Base-by-base conservation (phyloP, 1,140 invertebrate genomes). In the Brachionus calyciflorus region DNA sequence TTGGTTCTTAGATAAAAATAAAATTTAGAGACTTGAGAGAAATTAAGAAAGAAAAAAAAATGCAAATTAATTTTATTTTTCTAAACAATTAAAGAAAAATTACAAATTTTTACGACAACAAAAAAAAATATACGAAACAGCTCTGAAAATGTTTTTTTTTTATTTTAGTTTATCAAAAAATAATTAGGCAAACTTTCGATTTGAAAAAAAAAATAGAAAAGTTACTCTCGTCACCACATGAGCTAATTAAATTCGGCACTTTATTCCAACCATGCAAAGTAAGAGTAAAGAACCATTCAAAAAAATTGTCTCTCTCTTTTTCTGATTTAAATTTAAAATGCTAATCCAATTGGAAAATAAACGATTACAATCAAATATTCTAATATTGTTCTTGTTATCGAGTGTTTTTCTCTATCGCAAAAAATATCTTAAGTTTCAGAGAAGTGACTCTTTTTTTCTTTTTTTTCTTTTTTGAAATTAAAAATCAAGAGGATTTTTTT, bases 341-440 rank as follows among this genome's bases (percentile, higher is more conserved):
- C 40, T 65, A 65, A 65, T 65, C 60, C 60, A 65, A 65, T 65
- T 65, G 60, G 60, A 65, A 65, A 65, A 24, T 37, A 65, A 60
- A 44, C 60, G 60, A 65, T 46, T 65, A 41, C 37, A 41, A 65
- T 65, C 33, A 65, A 65, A 65, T 21, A 60, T 60, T 60, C 55
- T 17, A 30, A 44, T 41, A 65, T 65, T 65, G 33, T 65, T 65
- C 21, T 63, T 63, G 28, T 63, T 37, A 14, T 63, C 17, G 19
- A 65, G 60, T 65, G 60, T 44, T 44, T 44, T 37, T 37, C 4
- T 37, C 9, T 37, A 5, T 37, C 44, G 37, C 21, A 44, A 21
- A 44, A 65, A 65, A 24, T 65, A 65, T 21, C 60, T 65, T 24
- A 44, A 65, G 60, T 65, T 65, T 44, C 33, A 7, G 40, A 60